Base-by-base conservation (phyloP, 2,888 invertebrate species). In the Fragum whitleyi region DNA sequence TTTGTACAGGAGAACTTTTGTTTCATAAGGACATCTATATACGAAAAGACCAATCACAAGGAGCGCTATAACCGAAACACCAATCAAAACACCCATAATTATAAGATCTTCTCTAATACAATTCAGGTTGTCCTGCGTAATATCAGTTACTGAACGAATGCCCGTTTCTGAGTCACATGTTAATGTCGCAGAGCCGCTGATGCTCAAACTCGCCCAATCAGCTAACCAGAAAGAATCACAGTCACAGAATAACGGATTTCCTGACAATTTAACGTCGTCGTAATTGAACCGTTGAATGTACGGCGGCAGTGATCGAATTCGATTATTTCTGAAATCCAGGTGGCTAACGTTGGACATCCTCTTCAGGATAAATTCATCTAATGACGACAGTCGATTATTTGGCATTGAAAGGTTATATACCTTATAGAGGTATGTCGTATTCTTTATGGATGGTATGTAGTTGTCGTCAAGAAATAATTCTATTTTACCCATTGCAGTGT, bases 1-100 rank as follows among this genome's bases (percentile, higher is more conserved):
- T 62, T 74, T 81, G 21, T 80, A 74, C n/a, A 88, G 7, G 53
- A 88, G 67, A 51, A 88, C 88, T 74, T 84, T 84, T 0, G 88
- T 88, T 62, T 86, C 86, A 53, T 88, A 88, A 0, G 88, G 88
- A 62, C 88, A 88, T 19, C 81, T 68, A 51, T 74, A 80, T 2
- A 84, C 86, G 32, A 85, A 84, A 0, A 85, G 62, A 14, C 68
- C 39, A 6, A 74, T 72, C 14, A 59, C 55, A 21, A 76, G 39
- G 1, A 81, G 23, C 3, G 16, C 53, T 14, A 68, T 19, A 1
- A 68, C 26, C 0, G 77, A 16, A 2, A 74, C 7, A 1, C 21
- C 65, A 47, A 77, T 19, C 36, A 42, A 14, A 16, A 83, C 71
- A 0, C 39, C 70, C 14, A 77, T 21, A 2, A 71, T 77, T 21